Base-by-base conservation (phyloP, 1,140 invertebrate genomes). In the Dryas iulia region DNA sequence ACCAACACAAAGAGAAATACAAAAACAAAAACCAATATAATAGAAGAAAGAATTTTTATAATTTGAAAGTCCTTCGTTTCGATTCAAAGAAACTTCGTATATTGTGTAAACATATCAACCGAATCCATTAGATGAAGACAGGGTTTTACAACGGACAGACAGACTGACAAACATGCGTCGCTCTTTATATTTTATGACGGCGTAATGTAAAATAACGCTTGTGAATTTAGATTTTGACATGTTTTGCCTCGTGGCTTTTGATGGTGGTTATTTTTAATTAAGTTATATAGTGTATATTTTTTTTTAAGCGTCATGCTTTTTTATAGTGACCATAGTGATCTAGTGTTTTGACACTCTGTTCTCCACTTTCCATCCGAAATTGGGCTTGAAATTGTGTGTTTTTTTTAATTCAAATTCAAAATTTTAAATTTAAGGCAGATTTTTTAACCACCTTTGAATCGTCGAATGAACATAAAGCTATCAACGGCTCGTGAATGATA, bases 121-220 rank as follows among this genome's bases (percentile, higher is more conserved):
- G 69, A 78, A 84, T 82, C 82, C 84, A 86, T 84, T 84, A 84
- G 78, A 86, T 81, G 75, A 83, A 83, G 80, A 79, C 76, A 67
- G 65, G 65, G 71, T 73, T 79, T 81, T 76, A 79, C 74, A 1
- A 73, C 69, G 26, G 73, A 74, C 77, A 54, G 82, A 86, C 81
- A 74, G 64, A 80, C 74, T 78, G 84, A 84, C 82, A 85, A 82
- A 82, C 83, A 83, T 58, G 62, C 64, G 26, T 59, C 53, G 39
- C 14, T 47, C 39, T 21, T 47, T 47, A 47, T 47, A 11, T 18
- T 6, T 47, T 47, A 47, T 47, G 39, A 47, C 39, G 39, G 39
- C 10, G 2, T 47, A 47, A 47, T 47, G 39, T 6, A 47, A 47
- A 47, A 47, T 47, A 47, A 47, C 39, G 18, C 10, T 47, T 47